These are phyloP conservation scores for Zophobas atratus DNA, from an alignment of 1,140 invertebrate species.

Conservation along the genomic window DNA sequence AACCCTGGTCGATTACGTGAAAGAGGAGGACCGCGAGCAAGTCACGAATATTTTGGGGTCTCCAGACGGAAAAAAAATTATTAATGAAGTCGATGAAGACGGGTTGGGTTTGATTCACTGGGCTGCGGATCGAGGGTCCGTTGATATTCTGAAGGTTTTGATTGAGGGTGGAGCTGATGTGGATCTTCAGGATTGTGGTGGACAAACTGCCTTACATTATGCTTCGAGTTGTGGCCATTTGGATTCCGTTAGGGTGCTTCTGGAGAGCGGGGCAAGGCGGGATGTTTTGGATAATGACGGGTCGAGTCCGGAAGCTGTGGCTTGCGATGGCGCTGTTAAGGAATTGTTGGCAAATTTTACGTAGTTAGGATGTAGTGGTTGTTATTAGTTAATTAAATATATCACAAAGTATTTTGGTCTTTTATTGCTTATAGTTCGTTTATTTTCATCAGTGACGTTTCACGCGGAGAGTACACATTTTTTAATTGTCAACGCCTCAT, in stretches of 20 bases:
- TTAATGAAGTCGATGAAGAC: conserved; percentile 72
- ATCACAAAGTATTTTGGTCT: not conserved
- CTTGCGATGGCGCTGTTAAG: conserved; percentile 68
- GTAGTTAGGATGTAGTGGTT: not conserved
- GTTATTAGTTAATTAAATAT: not conserved
- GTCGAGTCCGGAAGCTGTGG: conserved; percentile 75
- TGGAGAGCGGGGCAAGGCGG: conserved; percentile 74
- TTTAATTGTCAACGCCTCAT: too few relatives aligned
- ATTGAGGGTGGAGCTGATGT: conserved; percentile 76
- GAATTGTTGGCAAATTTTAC: conserved; percentile 51
- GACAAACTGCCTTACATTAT: conserved; percentile 91
- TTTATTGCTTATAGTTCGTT: not conserved
- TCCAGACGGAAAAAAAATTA: conserved; percentile 63
- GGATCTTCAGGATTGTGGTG: conserved; percentile 81
- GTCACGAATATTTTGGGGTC: conserved; percentile 68
- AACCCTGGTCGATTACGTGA: conserved; percentile 84
- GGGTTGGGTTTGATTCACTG: conserved; percentile 90
- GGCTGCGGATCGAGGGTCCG: conserved; percentile 87
- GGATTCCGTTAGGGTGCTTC: conserved; percentile 76
- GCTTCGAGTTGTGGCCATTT: conserved; percentile 85
- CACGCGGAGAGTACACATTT: too few relatives aligned
- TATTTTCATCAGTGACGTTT: too few relatives aligned
- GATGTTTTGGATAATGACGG: conserved; percentile 75
- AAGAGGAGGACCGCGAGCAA: conserved; percentile 79
- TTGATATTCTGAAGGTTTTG: conserved; percentile 75